Conservation (phyloP, 2,888 invertebrate genomes). For the Drosophila cracens region DNA sequence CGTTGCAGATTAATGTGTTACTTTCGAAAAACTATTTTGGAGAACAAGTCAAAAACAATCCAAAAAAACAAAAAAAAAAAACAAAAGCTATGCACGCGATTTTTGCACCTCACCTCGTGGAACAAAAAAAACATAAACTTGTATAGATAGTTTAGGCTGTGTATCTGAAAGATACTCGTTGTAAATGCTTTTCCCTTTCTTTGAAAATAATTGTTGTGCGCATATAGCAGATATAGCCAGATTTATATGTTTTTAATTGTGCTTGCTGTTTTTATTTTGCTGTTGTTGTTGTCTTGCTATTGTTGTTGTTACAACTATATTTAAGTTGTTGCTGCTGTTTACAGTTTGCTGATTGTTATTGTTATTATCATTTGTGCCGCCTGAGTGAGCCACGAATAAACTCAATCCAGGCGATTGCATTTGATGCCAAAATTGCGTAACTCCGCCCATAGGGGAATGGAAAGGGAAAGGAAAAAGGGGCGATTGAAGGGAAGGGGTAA, state of each 20-base stretch:
- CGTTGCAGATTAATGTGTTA: not conserved
- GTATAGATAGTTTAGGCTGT: constrained; percentile 19
- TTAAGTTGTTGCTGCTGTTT: constrained; percentile 30
- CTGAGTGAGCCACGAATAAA: constrained; percentile 45
- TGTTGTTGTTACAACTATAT: constrained; percentile 18
- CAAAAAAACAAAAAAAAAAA: not conserved
- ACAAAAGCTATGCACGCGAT: constrained; percentile 11
- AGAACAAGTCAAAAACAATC: constrained; percentile 12
- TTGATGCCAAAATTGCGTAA: constrained; percentile 62
- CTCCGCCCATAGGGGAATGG: constrained; percentile 6
- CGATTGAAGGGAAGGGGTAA: not conserved
- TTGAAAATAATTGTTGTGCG: constrained; percentile 18
- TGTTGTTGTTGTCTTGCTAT: constrained; percentile 13
- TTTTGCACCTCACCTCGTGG: constrained; percentile 38
- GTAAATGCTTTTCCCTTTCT: constrained; percentile 12
- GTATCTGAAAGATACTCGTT: constrained; percentile 20
- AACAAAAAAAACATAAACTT: constrained; percentile 15
- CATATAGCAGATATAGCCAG: constrained; percentile 23
- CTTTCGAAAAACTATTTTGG: constrained; percentile 4
- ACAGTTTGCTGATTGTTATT: constrained; percentile 41
- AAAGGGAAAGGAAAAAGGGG: constrained; percentile 3
- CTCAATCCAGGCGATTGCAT: constrained; percentile 48
- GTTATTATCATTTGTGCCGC: constrained; percentile 55
- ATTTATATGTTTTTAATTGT: constrained; percentile 57
- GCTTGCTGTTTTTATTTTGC: constrained; percentile 19